Evolutionary conservation across 2,888 invertebrate genomes (phyloP).

Genomic region (Pseudococcus longispinus): DNA sequence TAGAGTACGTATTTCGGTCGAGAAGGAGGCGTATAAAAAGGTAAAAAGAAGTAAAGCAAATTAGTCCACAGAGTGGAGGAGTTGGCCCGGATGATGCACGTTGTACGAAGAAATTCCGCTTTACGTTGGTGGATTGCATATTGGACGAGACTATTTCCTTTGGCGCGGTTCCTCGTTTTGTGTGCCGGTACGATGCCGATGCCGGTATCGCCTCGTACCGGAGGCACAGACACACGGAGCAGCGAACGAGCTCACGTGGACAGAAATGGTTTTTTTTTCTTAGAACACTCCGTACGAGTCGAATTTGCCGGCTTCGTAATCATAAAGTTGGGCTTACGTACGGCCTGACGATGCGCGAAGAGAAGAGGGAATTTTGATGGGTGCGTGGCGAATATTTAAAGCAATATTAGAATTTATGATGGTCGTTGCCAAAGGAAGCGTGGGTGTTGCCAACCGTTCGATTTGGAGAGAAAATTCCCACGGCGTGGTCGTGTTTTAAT

Average conservation of each 20-base stretch:
- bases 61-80: neutral
- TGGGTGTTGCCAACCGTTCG: constrained; percentile 55
- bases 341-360: neutral
- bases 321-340: neutral
- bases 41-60: neutral
- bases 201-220: neutral
- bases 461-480: constrained; percentile 49
- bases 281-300: neutral
- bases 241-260: neutral
- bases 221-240: neutral
- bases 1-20: no score
- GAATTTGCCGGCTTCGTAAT: constrained; percentile 2
- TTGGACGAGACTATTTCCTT: constrained; percentile 16
- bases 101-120: neutral
- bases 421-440: constrained; percentile 46
- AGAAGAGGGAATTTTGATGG: neutral
- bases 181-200: neutral
- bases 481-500: constrained; percentile 49
- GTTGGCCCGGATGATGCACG: constrained; percentile 2
- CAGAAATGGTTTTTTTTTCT: neutral
- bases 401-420: constrained; percentile 26
- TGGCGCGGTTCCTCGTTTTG: neutral
- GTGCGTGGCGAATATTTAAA: constrained; percentile 35
- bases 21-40: no score
- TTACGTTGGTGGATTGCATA: neutral